phyloP scores from a whole-genome alignment of 2,888 invertebrate species.

The Girardia tigrina region DNA sequence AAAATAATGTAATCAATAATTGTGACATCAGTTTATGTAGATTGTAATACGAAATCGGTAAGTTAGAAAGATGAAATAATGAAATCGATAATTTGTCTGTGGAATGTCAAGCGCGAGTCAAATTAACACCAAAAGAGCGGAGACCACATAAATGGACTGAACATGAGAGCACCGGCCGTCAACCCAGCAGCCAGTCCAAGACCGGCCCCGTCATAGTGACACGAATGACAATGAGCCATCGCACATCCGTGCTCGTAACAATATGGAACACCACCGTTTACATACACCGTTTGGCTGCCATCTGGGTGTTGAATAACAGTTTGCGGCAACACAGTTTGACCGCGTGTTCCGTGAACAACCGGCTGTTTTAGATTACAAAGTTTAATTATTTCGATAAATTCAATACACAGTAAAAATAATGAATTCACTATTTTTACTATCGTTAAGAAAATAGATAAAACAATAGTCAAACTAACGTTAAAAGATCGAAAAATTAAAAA shows the following conservation, averaged over 20 bases:
- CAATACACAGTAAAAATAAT: too few species aligned
- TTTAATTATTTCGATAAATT: neutral
- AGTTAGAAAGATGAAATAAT: neutral
- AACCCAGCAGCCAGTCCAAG: slow-evolving; percentile 3
- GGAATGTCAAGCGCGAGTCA: too few species aligned
- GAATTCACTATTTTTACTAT: too few species aligned
- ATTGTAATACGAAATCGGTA: neutral
- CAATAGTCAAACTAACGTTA: too few species aligned
- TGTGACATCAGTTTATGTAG: too few species aligned
- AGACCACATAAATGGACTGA: slow-evolving; percentile 26
- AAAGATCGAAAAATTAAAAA: too few species aligned
- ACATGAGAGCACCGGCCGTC: slow-evolving; percentile 28
- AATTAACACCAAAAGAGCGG: slow-evolving; percentile 26
- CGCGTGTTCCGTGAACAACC: neutral
- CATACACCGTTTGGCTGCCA: slow-evolving; percentile 28
- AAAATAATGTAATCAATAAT: neutral
- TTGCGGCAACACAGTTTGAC: neutral
- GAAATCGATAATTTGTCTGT: too few species aligned
- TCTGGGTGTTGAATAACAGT: slow-evolving; percentile 26
- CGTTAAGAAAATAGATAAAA: too few species aligned
- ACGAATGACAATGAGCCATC: slow-evolving; percentile 14
- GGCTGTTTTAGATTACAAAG: neutral
- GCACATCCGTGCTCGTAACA: slow-evolving; percentile 18
- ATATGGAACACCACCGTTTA: neutral
- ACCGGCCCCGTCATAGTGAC: slow-evolving; percentile 2